A percentile compares a stretch with the other conserved stretches of the same genome.
phyloP scores from a whole-genome alignment of 2,888 invertebrate species.

The Melinaea menophilus region DNA sequence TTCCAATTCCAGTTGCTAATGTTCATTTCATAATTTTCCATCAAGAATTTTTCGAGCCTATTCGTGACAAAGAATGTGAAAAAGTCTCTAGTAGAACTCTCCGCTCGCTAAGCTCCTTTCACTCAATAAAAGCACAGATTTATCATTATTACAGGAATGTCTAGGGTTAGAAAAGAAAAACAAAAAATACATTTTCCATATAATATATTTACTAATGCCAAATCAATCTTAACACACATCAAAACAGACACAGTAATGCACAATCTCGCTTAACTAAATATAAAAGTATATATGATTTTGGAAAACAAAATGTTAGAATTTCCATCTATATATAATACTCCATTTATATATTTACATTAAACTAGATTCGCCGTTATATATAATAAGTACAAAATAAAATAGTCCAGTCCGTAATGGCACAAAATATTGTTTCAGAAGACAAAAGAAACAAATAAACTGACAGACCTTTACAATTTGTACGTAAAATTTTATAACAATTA shows the following conservation, averaged over 20 bases:
- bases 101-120: too few relatives aligned
- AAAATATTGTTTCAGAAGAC: constrained; percentile 50
- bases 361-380: constrained; percentile 61
- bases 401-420: constrained; percentile 72
- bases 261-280: constrained; percentile 74
- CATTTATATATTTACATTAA: constrained; percentile 73
- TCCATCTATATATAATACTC: constrained; percentile 68
- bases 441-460: constrained; percentile 57
- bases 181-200: constrained; percentile 50
- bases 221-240: constrained; percentile 77
- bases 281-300: constrained; percentile 71
- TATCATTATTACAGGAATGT: too few relatives aligned
- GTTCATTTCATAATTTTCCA: too few relatives aligned
- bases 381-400: constrained; percentile 70
- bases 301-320: constrained; percentile 69
- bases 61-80: too few relatives aligned
- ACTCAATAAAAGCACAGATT: too few relatives aligned
- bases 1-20: too few relatives aligned
- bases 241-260: constrained; percentile 76
- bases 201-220: constrained; percentile 74
- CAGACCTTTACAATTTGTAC: constrained; percentile 69
- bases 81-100: too few relatives aligned
- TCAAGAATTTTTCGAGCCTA: too few relatives aligned
- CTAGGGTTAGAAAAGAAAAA: constrained; percentile 33
- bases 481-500: constrained; percentile 45